Evolutionary conservation across 2,113 vertebrate species (phyloP).

Genomic region (Sitta europaea): DNA sequence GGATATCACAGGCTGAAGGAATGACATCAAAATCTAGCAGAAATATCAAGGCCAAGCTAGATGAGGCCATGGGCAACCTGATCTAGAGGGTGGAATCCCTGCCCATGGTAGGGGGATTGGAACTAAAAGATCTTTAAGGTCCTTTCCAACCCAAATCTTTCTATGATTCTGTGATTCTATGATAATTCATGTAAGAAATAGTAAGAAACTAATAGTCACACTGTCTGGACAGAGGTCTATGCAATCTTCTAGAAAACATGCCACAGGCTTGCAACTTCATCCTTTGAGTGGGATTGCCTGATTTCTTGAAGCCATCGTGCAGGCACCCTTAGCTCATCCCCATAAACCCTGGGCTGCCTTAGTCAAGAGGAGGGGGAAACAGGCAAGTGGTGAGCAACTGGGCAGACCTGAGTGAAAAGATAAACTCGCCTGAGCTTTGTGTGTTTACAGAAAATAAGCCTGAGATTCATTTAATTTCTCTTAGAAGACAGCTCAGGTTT

Average conservation of each 20-base stretch:
- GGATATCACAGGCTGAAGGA: not conserved
- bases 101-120: rapidly evolving
- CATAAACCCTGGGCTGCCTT: not conserved
- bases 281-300: not conserved
- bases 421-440: not conserved
- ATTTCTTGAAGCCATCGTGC: not conserved
- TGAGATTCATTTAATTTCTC: not conserved
- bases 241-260: not conserved
- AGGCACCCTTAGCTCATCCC: not conserved
- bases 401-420: not conserved
- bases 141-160: not conserved
- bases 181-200: not conserved
- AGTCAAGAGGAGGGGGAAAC: not conserved
- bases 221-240: not conserved
- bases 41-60: not conserved
- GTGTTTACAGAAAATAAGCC: not conserved
- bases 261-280: not conserved
- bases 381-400: not conserved
- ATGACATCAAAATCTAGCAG: not conserved
- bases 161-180: not conserved
- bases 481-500: not conserved
- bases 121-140: not conserved
- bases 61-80: not conserved
- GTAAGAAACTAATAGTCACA: not conserved
- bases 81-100: not conserved